Evolutionary conservation across 2,113 vertebrate species (phyloP).

Genomic region (Leptobrachium leishanense): DNA sequence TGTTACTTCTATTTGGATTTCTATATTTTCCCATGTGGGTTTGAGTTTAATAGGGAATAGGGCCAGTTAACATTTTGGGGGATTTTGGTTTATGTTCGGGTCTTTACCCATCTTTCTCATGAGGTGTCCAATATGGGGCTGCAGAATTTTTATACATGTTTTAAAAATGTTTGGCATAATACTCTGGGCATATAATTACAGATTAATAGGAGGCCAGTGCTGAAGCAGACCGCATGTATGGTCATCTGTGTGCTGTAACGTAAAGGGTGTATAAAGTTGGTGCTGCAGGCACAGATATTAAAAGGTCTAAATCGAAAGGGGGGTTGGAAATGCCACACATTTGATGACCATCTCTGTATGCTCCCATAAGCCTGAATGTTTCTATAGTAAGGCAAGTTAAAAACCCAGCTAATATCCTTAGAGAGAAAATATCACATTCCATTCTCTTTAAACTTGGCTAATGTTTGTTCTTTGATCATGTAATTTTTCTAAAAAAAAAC

Average conservation of each 20-base stretch:
- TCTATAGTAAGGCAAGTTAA: constrained; percentile 53
- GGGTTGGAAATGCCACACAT: constrained; percentile 51
- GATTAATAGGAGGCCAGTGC: constrained; percentile 75
- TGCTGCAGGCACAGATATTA: constrained; percentile 68
- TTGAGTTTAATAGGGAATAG: constrained; percentile 83
- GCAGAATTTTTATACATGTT: constrained; percentile 80
- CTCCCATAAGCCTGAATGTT: constrained; percentile 58
- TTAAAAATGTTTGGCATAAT: constrained; percentile 75
- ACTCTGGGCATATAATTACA: constrained; percentile 75
- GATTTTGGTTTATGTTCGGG: constrained; percentile 43
- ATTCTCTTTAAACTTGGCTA: constrained; percentile 78
- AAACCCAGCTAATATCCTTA: constrained; percentile 58
- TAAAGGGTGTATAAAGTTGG: constrained; percentile 68
- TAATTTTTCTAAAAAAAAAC: constrained; percentile 59
- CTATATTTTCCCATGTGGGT: constrained; percentile 84
- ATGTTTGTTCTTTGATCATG: constrained; percentile 78
- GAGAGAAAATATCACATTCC: constrained; percentile 77
- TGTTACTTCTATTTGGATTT: constrained; percentile 87
- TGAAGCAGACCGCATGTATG: constrained; percentile 69
- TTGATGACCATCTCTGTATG: constrained; percentile 55
- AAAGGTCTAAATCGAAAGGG: constrained; percentile 60
- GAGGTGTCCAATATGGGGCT: constrained; percentile 78
- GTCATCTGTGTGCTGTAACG: constrained; percentile 68
- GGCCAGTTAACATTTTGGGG: constrained; percentile 79
- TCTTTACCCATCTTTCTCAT: constrained; percentile 64